Evolutionary conservation across 2,113 vertebrate genomes (phyloP).

Genomic region (Gorsachius goisagi): DNA sequence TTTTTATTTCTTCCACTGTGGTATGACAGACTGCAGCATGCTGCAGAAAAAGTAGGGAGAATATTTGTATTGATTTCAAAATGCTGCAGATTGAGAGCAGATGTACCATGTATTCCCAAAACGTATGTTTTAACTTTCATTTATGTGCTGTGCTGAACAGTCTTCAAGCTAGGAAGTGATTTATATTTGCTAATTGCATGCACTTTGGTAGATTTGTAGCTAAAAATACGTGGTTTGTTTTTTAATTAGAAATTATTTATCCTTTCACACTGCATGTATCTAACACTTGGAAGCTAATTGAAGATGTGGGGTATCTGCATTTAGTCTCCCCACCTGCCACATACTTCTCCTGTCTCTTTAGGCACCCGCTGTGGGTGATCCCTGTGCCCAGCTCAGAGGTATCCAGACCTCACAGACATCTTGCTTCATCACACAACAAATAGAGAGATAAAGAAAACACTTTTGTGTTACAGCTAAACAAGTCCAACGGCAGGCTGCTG

Average conservation of each 20-base stretch:
- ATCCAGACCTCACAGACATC: not conserved
- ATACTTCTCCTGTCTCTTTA: not conserved
- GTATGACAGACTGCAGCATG: constrained; percentile 29
- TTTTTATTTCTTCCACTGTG: constrained; percentile 29
- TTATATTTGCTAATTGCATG: constrained; percentile 65
- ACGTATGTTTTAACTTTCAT: constrained; percentile 63
- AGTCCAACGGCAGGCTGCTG: not conserved
- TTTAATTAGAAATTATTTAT: constrained; percentile 43
- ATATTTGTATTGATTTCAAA: constrained; percentile 69
- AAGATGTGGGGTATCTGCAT: not conserved
- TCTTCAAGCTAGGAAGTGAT: constrained; percentile 64
- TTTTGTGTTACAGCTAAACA: not conserved
- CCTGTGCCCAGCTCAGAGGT: not conserved
- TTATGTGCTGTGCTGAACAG: constrained; percentile 50
- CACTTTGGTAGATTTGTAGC: constrained; percentile 55
- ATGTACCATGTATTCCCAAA: constrained; percentile 56
- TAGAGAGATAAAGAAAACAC: not conserved
- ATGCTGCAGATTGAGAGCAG: constrained; percentile 75
- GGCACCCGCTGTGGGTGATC: not conserved
- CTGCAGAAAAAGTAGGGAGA: constrained; percentile 62
- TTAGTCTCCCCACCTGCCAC: not conserved
- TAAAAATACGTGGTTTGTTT: constrained; percentile 67
- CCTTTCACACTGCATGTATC: not conserved
- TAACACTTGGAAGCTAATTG: not conserved
- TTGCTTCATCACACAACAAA: not conserved